Percentiles rank a stretch among this genome's conserved stretches.
These are phyloP conservation scores for Microctonus hyperodae DNA, from an alignment of 2,888 invertebrate genomes.

Conservation along the genomic window DNA sequence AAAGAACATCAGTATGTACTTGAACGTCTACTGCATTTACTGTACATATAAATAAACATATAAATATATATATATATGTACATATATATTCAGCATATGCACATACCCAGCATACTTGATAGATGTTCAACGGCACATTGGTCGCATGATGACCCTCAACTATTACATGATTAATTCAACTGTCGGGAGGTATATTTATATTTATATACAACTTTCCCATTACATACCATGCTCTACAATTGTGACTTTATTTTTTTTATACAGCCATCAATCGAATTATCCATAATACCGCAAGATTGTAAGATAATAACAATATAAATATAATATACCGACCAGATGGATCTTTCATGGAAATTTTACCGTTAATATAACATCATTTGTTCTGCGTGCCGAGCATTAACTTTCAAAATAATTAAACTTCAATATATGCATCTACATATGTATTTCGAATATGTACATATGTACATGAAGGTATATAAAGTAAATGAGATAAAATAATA, in stretches of 20 bases:
- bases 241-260: neutral
- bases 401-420: conserved; percentile 33
- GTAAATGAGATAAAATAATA: too few relatives aligned
- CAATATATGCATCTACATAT: neutral
- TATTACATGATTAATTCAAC: conserved; percentile 5
- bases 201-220: neutral
- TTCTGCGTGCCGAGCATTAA: conserved; percentile 36
- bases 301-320: conserved; percentile 4
- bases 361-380: conserved; percentile 30
- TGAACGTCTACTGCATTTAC: neutral
- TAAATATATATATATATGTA: too few relatives aligned
- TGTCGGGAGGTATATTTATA: neutral
- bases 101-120: neutral
- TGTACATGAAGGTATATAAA: too few relatives aligned
- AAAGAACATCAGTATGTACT: neutral
- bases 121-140: conserved; percentile 8
- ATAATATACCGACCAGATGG: conserved; percentile 6
- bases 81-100: neutral
- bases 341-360: conserved; percentile 30
- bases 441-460: neutral
- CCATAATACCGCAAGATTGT: conserved; percentile 14
- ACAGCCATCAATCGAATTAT: conserved; percentile 9
- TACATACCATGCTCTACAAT: neutral
- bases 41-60: neutral
- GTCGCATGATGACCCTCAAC: neutral